phyloP scores from a whole-genome alignment of 2,113 vertebrate species.

The Merops nubicus region DNA sequence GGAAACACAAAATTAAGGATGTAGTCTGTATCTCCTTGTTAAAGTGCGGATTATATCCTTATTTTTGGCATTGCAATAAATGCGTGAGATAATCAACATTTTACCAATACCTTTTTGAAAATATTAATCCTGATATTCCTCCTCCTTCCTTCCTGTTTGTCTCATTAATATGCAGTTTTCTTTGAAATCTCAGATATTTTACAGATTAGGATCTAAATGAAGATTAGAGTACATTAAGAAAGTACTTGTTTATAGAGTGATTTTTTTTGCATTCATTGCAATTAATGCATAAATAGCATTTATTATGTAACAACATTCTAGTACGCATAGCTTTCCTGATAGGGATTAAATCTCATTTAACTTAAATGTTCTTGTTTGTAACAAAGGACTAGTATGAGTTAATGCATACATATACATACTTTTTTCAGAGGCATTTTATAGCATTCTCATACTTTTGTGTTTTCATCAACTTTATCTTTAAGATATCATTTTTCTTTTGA shows the following conservation, averaged over 20 bases:
- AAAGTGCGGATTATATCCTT: neutral
- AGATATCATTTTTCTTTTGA: neutral
- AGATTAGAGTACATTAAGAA: neutral
- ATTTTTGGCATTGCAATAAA: neutral
- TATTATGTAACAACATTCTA: neutral
- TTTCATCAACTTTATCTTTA: neutral
- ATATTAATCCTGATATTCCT: neutral
- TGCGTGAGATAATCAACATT: neutral
- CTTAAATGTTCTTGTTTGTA: neutral
- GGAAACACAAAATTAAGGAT: neutral
- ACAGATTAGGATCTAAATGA: neutral
- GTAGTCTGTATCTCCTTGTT: neutral
- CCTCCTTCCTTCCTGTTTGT: neutral
- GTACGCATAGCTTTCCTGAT: neutral
- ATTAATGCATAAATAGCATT: neutral
- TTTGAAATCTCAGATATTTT: neutral
- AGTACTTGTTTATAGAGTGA: neutral
- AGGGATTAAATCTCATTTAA: neutral
- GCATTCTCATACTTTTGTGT: neutral
- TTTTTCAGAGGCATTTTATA: neutral
- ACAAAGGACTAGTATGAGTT: neutral
- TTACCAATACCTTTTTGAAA: neutral
- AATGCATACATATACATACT: rapidly evolving
- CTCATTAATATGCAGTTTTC: neutral
- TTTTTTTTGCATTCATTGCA: neutral